Conservation (phyloP, 2,888 invertebrate genomes). For the Campoplex capitator region DNA sequence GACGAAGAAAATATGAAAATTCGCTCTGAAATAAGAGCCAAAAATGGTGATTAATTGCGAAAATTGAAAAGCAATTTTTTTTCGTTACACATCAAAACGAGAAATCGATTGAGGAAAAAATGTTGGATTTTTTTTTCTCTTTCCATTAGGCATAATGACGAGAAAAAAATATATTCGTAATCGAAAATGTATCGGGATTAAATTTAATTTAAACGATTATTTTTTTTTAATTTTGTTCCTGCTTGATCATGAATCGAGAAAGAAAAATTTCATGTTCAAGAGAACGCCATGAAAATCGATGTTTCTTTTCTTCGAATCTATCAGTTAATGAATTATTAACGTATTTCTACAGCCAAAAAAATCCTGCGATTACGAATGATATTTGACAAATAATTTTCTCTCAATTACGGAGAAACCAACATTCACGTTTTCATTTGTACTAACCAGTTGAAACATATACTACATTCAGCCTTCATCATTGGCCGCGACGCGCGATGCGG, state of each 20-base stretch:
- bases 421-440: constrained; percentile 73
- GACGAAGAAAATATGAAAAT: background rate
- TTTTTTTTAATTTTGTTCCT: background rate
- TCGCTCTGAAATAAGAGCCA: too few relatives aligned
- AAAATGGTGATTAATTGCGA: background rate
- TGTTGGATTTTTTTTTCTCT: too few relatives aligned
- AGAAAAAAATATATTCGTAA: background rate
- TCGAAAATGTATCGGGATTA: background rate
- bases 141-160: background rate
- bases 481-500: constrained; percentile 32
- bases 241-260: background rate
- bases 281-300: background rate
- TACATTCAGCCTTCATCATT: constrained; percentile 38
- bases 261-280: background rate
- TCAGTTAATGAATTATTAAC: background rate
- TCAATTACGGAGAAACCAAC: constrained; percentile 67
- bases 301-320: background rate
- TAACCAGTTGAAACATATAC: constrained; percentile 73
- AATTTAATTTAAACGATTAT: background rate
- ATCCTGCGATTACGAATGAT: constrained; percentile 66
- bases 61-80: background rate
- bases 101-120: background rate
- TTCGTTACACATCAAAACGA: background rate
- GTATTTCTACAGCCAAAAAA: constrained; percentile 21
- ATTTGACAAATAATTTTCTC: constrained; percentile 34